These are phyloP conservation scores for Naja naja DNA, from an alignment of 2,113 vertebrate genomes.

Conservation along the genomic window DNA sequence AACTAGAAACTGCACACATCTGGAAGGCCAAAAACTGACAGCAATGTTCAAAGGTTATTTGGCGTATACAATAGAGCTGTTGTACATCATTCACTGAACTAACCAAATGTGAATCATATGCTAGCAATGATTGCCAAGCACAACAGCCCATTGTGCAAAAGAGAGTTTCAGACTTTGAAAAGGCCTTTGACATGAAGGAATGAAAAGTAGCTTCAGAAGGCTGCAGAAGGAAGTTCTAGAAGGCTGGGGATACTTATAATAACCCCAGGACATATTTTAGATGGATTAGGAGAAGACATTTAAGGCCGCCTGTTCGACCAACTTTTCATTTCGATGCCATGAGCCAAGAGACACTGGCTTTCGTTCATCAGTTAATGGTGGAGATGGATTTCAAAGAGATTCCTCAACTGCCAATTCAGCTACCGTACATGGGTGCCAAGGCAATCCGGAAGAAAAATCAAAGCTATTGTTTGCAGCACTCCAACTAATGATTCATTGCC, in stretches of 20 bases:
- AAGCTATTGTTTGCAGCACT: conserved; percentile 1
- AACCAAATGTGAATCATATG: conserved; percentile 9
- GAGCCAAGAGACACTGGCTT: neutral
- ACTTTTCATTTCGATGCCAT: neutral
- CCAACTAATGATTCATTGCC: conserved; percentile 17
- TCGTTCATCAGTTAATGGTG: neutral
- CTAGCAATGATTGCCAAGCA: neutral
- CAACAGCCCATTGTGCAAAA: neutral
- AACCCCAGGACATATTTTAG: conserved; percentile 9
- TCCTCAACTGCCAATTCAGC: neutral
- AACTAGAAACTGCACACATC: conserved; percentile 1
- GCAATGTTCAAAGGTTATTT: conserved; percentile 8
- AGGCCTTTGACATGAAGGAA: conserved; percentile 5
- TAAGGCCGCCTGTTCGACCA: neutral
- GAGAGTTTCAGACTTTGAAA: conserved; percentile 14
- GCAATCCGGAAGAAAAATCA: conserved; percentile 11
- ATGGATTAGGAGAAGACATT: conserved; percentile 6
- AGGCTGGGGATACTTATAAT: neutral
- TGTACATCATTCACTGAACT: conserved; percentile 24
- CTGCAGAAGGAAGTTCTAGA: neutral
- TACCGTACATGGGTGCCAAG: neutral
- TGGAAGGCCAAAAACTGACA: conserved; percentile 18
- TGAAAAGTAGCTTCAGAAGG: conserved; percentile 1
- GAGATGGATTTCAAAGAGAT: conserved; percentile 20
- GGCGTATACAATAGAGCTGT: conserved; percentile 9